phyloP scores from a whole-genome alignment of 2,797 vertebrate species.

The Myotis planiceps region DNA sequence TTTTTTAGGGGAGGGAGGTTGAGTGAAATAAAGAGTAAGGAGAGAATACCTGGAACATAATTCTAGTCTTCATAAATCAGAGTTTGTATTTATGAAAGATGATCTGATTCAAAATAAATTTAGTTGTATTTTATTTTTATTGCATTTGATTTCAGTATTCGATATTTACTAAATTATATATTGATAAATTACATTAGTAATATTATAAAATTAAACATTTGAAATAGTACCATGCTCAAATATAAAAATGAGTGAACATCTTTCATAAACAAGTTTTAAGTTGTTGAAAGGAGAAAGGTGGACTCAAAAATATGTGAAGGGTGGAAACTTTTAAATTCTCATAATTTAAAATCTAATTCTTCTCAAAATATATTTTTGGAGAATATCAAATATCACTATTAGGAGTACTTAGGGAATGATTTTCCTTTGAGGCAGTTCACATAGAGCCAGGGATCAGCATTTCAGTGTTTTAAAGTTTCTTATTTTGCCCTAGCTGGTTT shows the following conservation, averaged over 20 bases:
- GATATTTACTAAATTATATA: neutral
- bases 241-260: neutral
- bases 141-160: neutral
- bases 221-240: neutral
- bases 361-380: neutral
- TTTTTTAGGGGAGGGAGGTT: neutral
- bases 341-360: neutral
- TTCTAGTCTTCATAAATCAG: constrained; percentile 19
- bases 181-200: neutral
- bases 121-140: neutral
- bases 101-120: neutral
- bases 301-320: neutral
- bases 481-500: neutral
- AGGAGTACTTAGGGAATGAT: neutral
- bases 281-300: neutral
- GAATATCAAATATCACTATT: neutral
- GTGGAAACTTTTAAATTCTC: neutral
- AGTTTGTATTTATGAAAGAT: neutral
- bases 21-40: neutral
- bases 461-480: neutral
- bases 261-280: neutral
- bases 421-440: neutral
- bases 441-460: neutral
- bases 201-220: neutral
- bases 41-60: neutral